Evolutionary conservation across 2,888 invertebrate species (phyloP).

Genomic region (Andrena flavipes): DNA sequence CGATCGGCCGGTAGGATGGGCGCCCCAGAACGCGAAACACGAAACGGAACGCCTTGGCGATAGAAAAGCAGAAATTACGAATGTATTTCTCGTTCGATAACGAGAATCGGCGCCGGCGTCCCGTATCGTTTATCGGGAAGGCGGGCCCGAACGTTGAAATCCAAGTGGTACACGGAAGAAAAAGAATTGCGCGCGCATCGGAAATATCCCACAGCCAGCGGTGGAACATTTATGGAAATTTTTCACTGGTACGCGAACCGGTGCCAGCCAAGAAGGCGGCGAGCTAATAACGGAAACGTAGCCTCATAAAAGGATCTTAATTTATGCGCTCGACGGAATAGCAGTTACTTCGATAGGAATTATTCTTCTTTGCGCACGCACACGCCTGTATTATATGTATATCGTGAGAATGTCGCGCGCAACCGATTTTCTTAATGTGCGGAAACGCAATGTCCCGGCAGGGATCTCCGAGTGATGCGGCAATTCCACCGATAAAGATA

Average conservation of each 20-base stretch:
- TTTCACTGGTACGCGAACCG: slow-evolving; percentile 18
- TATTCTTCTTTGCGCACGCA: slow-evolving; percentile 26
- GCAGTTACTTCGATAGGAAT: slow-evolving; percentile 34
- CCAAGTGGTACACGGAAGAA: background rate
- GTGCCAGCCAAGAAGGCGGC: slow-evolving; percentile 18
- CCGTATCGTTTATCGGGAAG: slow-evolving; percentile 27
- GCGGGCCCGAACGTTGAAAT: background rate
- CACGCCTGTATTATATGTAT: slow-evolving; percentile 5
- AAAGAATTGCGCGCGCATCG: slow-evolving; percentile 10
- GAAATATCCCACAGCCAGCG: slow-evolving; percentile 21
- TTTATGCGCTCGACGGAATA: slow-evolving; percentile 40
- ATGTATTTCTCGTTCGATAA: background rate
- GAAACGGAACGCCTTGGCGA: background rate
- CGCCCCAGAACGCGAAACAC: background rate
- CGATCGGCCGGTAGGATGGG: too few species aligned
- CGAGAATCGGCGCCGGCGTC: slow-evolving; percentile 10
- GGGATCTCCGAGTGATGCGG: slow-evolving; percentile 9
- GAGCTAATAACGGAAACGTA: slow-evolving; percentile 52
- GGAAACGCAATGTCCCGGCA: slow-evolving; percentile 14
- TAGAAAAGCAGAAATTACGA: background rate
- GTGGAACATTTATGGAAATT: slow-evolving; percentile 48
- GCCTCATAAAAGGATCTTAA: slow-evolving; percentile 50
- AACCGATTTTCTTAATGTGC: slow-evolving; percentile 30
- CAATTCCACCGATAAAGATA: slow-evolving; percentile 40
- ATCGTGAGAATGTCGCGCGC: slow-evolving; percentile 41